Evolutionary conservation across 2,113 vertebrate species (phyloP), one percentile per base, ranked within the genome.

Genomic region (Neodon shergylaensis): DNA sequence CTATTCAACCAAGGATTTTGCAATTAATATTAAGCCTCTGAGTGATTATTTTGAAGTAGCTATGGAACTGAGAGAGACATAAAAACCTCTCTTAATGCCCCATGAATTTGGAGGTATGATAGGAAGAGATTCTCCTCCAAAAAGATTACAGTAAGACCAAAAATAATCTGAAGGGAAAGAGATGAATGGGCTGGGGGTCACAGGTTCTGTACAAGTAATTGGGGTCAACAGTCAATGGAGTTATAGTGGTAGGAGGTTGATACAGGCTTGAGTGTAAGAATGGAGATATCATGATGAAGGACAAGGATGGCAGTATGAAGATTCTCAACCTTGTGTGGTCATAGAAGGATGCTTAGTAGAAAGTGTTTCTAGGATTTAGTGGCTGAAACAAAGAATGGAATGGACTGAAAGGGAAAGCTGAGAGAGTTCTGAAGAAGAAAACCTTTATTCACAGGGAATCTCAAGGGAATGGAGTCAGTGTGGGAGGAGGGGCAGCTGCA

Each of bases 401-500:
- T 47, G 26, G 11, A 13, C 5, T 16, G 28, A 31, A 47, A 44
- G 13, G 42, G 74, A 47, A 7, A 31, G 24, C 24, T 31, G 26
- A 77, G 42, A 47, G 13, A 12, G 12, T 47, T 14, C 5, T 47
- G 2, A 47, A 47, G 42, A 47, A 44, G 12, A 26, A 77, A 77
- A 14, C 24, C 42, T 16, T 16, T 2, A 31, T 47, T 47, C 24
- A 28, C 26, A 77, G 12, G 0, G 7, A 8, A 3, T 47, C 24
- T 26, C 42, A 26, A 77, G 13, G 11, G 42, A 77, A 16, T 77
- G 12, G 12, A 47, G 26, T 44, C 12, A 77, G 74, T 1, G 24
- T 31, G 42, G 42, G 13, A 47, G 5, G 12, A 47, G 1, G 1
- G 1, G 0, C 2, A 77, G 24, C 13, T 28, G 12, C 5, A 77